phyloP scores from a whole-genome alignment of 1,140 invertebrate genomes.

The Lasioglossum albipes region DNA sequence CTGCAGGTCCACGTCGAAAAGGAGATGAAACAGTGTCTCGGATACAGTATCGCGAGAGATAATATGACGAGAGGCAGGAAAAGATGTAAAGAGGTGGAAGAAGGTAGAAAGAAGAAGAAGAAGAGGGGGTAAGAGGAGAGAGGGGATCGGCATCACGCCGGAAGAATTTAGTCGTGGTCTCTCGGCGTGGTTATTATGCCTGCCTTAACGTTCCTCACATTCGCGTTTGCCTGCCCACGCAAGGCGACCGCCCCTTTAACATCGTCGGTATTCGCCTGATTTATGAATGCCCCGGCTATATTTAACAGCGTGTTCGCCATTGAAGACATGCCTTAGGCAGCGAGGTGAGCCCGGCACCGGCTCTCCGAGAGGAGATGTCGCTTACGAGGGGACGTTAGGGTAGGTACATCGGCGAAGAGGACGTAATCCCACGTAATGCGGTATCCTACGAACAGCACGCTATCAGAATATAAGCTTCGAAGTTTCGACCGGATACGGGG shows the following conservation, averaged over 20 bases:
- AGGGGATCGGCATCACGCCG: slow-evolving; percentile 23
- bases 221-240: slow-evolving; percentile 65
- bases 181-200: slow-evolving; percentile 55
- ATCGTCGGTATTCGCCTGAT: slow-evolving; percentile 70
- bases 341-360: slow-evolving; percentile 47
- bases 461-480: slow-evolving; percentile 19
- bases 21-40: neutral
- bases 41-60: too few species aligned
- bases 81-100: too few species aligned
- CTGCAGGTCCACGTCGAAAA: slow-evolving; percentile 11
- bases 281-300: slow-evolving; percentile 70
- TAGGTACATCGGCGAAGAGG: slow-evolving; percentile 48
- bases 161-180: slow-evolving; percentile 63
- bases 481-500: slow-evolving; percentile 26
- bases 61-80: too few species aligned
- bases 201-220: slow-evolving; percentile 61
- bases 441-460: slow-evolving; percentile 34
- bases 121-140: neutral
- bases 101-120: too few species aligned
- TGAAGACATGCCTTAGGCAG: slow-evolving; percentile 69
- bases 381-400: slow-evolving; percentile 46
- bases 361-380: slow-evolving; percentile 40
- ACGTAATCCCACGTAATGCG: slow-evolving; percentile 62
- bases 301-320: slow-evolving; percentile 70
- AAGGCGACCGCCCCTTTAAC: slow-evolving; percentile 68